Percentiles rank a stretch among this genome's conserved stretches.
These are phyloP conservation scores for Hiodon alosoides DNA, from an alignment of 2,113 vertebrate genomes.

Conservation along the genomic window DNA sequence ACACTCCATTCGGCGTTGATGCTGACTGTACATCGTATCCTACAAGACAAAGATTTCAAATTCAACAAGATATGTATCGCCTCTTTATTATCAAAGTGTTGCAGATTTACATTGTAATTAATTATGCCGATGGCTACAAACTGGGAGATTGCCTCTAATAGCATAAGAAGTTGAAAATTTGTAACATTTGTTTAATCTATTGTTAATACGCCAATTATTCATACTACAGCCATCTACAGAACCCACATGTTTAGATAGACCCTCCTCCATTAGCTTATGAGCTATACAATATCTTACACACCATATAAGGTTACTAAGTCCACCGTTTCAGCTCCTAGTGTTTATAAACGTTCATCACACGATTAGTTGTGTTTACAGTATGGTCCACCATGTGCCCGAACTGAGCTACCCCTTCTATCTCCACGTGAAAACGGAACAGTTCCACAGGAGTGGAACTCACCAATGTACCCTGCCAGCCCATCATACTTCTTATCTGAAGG, in stretches of 20 bases:
- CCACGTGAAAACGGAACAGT: not conserved
- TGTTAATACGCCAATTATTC: slow-evolving; percentile 1
- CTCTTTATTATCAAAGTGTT: not conserved
- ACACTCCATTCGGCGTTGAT: slow-evolving; percentile 56
- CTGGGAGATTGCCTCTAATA: too few species aligned
- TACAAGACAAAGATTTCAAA: slow-evolving; percentile 38
- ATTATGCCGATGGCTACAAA: too few species aligned
- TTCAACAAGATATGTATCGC: not conserved
- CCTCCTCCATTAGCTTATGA: too few species aligned
- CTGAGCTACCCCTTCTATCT: not conserved
- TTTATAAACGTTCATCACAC: not conserved
- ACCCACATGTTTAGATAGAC: not conserved
- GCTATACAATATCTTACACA: not conserved
- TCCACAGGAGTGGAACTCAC: slow-evolving; percentile 54
- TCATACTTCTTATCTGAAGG: slow-evolving; percentile 65
- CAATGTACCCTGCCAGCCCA: slow-evolving; percentile 81
- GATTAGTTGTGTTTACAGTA: slow-evolving; percentile 10
- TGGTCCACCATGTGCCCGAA: not conserved
- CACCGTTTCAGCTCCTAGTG: not conserved
- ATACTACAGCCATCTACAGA: not conserved
- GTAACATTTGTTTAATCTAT: not conserved
- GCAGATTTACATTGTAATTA: not conserved
- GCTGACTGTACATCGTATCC: slow-evolving; percentile 90
- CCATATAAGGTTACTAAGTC: slow-evolving; percentile 8
- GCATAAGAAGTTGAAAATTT: not conserved